These are phyloP conservation scores for Manis pentadactyla DNA, from an alignment of 2,797 vertebrate species.

Conservation along the genomic window DNA sequence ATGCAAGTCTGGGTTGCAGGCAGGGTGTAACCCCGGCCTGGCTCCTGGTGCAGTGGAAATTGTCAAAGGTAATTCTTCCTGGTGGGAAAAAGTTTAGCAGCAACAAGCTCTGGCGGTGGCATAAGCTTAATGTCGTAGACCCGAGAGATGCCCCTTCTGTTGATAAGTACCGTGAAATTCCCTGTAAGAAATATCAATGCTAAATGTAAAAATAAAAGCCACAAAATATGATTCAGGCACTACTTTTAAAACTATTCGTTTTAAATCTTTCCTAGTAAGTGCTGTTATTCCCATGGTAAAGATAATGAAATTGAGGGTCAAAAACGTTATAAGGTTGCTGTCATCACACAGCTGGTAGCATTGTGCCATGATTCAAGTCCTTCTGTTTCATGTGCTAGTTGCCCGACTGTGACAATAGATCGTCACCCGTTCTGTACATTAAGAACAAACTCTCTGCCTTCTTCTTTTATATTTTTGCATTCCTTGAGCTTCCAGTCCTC, in stretches of 20 bases:
- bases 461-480: not conserved
- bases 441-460: not conserved
- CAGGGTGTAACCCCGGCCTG: not conserved
- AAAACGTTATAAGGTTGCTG: not conserved
- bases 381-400: not conserved
- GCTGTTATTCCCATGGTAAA: not conserved
- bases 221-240: not conserved
- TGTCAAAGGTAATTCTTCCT: not conserved
- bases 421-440: not conserved
- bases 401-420: not conserved
- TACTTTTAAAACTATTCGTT: not conserved
- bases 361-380: not conserved
- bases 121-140: not conserved
- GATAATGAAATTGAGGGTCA: not conserved
- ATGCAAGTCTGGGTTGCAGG: not conserved
- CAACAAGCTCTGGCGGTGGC: not conserved
- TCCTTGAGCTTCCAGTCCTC: not conserved
- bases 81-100: not conserved
- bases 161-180: not conserved
- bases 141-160: not conserved
- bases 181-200: not conserved
- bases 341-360: not conserved
- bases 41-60: not conserved
- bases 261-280: not conserved
- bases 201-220: not conserved